These are phyloP conservation scores for Strigamia crassipes DNA, from an alignment of 2,888 invertebrate genomes.

Conservation along the genomic window DNA sequence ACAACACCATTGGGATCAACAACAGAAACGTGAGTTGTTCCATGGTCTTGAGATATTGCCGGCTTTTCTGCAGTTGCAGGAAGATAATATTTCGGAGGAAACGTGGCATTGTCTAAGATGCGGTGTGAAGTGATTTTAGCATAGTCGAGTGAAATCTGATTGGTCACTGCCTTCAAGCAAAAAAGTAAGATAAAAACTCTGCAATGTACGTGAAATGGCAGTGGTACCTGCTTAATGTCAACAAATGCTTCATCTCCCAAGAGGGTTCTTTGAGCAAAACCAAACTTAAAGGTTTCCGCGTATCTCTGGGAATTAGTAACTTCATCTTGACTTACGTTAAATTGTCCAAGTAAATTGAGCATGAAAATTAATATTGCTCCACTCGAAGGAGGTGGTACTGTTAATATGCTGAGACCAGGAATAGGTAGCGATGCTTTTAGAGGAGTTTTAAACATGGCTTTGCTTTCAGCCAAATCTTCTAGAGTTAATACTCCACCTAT, in stretches of 20 bases:
- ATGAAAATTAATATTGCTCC: conserved; percentile 10
- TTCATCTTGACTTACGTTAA: not conserved
- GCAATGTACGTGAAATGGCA: no score
- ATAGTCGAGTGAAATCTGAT: not conserved
- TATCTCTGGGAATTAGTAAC: not conserved
- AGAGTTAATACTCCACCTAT: not conserved
- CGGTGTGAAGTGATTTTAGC: not conserved
- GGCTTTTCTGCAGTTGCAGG: not conserved
- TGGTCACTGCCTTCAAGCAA: not conserved
- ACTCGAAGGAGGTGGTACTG: not conserved
- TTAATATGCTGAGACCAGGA: not conserved
- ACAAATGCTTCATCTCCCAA: conserved; percentile 20
- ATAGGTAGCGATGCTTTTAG: not conserved
- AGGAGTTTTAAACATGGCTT: not conserved
- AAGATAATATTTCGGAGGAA: not conserved
- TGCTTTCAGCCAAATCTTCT: not conserved
- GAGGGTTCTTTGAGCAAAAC: not conserved
- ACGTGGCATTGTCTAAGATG: not conserved
- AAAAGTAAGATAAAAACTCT: not conserved
- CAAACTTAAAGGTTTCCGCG: conserved; percentile 18
- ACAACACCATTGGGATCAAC: not conserved
- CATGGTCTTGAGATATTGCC: not conserved
- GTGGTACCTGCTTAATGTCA: not conserved
- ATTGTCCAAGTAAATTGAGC: not conserved
- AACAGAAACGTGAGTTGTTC: conserved; percentile 1